Percentiles rank a stretch among this genome's conserved stretches.
Conservation (phyloP, 2,888 invertebrate species). For the Orchestes rusci region DNA sequence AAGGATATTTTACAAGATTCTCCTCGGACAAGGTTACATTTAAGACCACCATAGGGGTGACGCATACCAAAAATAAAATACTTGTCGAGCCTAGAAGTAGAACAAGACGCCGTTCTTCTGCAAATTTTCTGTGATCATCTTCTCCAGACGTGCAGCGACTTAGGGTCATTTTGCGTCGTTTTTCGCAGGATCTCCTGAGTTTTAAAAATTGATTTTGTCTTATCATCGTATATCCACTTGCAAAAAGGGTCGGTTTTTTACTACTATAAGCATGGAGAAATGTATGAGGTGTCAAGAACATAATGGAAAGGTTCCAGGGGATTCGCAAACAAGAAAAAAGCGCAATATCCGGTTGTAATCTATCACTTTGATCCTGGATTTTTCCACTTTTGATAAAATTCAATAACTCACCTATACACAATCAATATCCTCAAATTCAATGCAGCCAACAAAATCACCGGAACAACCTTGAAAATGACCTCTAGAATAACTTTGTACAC, state of each 20-base stretch:
- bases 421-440: constrained; percentile 60
- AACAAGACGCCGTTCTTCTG: constrained; percentile 60
- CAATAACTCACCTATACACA: constrained; percentile 46
- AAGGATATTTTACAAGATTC: constrained; percentile 54
- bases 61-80: constrained; percentile 60
- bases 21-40: constrained; percentile 60
- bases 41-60: constrained; percentile 64
- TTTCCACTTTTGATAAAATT: no score
- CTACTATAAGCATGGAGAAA: no score
- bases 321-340: no score
- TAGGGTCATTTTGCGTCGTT: constrained; percentile 58
- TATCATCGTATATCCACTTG: no score
- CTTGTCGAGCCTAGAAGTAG: constrained; percentile 60
- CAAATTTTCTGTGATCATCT: constrained; percentile 58
- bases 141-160: constrained; percentile 52
- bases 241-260: no score
- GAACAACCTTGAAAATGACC: constrained; percentile 58
- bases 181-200: constrained; percentile 52
- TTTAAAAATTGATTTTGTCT: no score
- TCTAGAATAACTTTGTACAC: constrained; percentile 58
- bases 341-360: no score
- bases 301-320: no score
- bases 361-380: no score
- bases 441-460: constrained; percentile 58
- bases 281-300: no score